Conservation (phyloP, 2,888 invertebrate species). For the Blomia tropicalis region DNA sequence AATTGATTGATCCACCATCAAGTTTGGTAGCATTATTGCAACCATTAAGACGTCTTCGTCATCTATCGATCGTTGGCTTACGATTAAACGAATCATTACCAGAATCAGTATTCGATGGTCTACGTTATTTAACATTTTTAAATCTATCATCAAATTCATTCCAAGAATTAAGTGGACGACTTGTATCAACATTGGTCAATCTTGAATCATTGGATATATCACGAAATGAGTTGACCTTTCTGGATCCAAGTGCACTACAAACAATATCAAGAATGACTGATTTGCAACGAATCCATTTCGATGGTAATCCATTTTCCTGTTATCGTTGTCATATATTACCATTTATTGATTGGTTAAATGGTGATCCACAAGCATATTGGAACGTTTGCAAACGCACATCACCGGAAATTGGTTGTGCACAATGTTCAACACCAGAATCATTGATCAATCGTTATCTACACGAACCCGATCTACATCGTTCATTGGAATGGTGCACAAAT, state of each 20-base stretch:
- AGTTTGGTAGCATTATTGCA: conserved; percentile 38
- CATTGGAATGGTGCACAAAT: conserved; percentile 21
- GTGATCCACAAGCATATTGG: conserved; percentile 13
- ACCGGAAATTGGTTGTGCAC: background rate
- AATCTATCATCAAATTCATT: conserved; percentile 59
- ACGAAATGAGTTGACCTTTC: conserved; percentile 51
- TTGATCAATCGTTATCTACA: background rate
- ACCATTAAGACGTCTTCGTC: conserved; percentile 46
- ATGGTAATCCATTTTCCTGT: conserved; percentile 53
- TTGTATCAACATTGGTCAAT: conserved; percentile 43
- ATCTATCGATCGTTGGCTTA: conserved; percentile 34
- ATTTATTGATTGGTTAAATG: conserved; percentile 23
- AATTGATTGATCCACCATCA: conserved; percentile 24
- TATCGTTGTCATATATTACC: conserved; percentile 42
- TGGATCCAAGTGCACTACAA: conserved; percentile 45
- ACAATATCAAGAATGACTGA: conserved; percentile 36
- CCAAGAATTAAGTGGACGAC: conserved; percentile 43
- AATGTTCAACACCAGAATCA: background rate
- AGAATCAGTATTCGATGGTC: conserved; percentile 27
- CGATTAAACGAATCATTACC: conserved; percentile 19
- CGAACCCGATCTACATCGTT: conserved; percentile 12
- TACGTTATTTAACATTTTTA: conserved; percentile 43
- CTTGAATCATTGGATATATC: conserved; percentile 53
- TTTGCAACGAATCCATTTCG: conserved; percentile 34
- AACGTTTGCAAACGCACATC: conserved; percentile 15